These are phyloP conservation scores for Tautogolabrus adspersus DNA, from an alignment of 2,113 vertebrate genomes.

Conservation along the genomic window DNA sequence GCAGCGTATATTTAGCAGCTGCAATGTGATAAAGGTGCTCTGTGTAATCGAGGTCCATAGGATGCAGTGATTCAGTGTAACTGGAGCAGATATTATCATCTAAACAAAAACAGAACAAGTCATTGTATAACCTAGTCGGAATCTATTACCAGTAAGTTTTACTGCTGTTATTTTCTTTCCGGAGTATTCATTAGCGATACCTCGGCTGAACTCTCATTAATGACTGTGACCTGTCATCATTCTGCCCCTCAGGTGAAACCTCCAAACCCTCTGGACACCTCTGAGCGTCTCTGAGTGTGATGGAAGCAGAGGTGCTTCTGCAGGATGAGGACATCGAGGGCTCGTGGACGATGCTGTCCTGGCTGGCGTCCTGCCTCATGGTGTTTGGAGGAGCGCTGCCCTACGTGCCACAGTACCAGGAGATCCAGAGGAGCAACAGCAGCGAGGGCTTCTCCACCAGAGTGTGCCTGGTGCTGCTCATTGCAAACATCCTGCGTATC, in stretches of 20 bases:
- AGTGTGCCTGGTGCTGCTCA: conserved; percentile 86
- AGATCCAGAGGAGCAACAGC: conserved; percentile 82
- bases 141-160: too few relatives aligned
- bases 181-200: too few relatives aligned
- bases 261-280: background rate
- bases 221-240: background rate
- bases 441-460: conserved; percentile 87
- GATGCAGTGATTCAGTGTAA: too few relatives aligned
- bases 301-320: conserved; percentile 62
- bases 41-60: too few relatives aligned
- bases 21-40: too few relatives aligned
- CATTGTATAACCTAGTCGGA: too few relatives aligned
- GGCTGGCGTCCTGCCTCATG: conserved; percentile 83
- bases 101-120: too few relatives aligned
- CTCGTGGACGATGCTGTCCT: conserved; percentile 79
- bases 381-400: conserved; percentile 85
- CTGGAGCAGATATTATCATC: too few relatives aligned
- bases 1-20: too few relatives aligned
- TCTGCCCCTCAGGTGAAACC: background rate
- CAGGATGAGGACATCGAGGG: conserved; percentile 64
- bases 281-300: conserved; percentile 24
- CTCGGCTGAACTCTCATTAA: background rate
- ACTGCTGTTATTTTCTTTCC: too few relatives aligned
- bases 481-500: conserved; percentile 87
- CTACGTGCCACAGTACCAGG: conserved; percentile 87